Conservation (phyloP, 2,797 vertebrate species). For the Coendou prehensilis region DNA sequence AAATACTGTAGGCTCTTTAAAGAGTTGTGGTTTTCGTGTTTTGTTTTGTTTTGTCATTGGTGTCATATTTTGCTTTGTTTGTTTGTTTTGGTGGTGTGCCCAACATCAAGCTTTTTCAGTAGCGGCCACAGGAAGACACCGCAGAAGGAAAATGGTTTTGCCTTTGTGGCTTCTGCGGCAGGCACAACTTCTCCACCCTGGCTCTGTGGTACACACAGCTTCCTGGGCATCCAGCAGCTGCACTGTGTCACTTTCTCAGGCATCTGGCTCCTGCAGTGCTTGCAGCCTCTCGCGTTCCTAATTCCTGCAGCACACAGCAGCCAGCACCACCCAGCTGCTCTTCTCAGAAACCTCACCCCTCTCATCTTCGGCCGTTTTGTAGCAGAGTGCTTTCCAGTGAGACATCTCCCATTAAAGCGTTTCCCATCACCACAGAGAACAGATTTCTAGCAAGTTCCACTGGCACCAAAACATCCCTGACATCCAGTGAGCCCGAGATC, state of each 20-base stretch:
- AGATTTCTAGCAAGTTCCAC: constrained; percentile 2
- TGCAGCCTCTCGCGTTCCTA: neutral
- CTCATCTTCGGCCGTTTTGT: neutral
- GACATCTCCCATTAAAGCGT: neutral
- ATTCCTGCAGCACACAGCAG: neutral
- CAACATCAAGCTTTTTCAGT: neutral
- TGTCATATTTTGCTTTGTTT: neutral
- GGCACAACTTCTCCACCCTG: neutral
- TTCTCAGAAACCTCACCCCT: neutral
- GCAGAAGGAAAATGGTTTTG: neutral
- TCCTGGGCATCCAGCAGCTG: neutral
- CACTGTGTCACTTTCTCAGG: neutral
- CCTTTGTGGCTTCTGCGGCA: neutral
- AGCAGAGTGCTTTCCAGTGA: neutral
- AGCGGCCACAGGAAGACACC: neutral
- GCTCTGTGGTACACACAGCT: neutral
- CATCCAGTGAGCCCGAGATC: neutral
- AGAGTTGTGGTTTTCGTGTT: neutral
- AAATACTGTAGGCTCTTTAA: neutral
- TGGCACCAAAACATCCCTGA: neutral
- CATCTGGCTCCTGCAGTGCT: neutral
- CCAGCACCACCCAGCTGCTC: neutral
- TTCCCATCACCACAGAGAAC: neutral
- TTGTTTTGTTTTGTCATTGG: neutral
- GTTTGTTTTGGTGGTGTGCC: neutral